Evolutionary conservation across 2,888 invertebrate species (phyloP).

Genomic region (Linhomoeus sp.): DNA sequence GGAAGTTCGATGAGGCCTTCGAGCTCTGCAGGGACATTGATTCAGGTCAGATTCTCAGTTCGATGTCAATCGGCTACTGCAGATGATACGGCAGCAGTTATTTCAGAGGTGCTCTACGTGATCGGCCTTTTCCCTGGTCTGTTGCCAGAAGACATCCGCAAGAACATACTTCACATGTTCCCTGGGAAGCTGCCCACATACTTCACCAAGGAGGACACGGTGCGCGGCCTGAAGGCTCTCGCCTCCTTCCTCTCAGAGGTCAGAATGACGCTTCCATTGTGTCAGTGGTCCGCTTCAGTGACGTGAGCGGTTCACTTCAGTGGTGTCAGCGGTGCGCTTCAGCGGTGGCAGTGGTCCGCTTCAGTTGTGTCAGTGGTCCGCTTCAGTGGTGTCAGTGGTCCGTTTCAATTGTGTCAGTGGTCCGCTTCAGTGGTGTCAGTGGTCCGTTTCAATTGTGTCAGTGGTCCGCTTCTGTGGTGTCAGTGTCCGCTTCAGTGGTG

Average conservation of each 20-base stretch:
- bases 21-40: slow-evolving; percentile 65
- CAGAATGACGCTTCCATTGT: slow-evolving; percentile 6
- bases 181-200: slow-evolving; percentile 34
- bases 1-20: slow-evolving; percentile 73
- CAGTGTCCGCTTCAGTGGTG: too few species aligned
- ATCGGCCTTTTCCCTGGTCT: slow-evolving; percentile 81
- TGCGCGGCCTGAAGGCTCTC: slow-evolving; percentile 59
- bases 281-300: too few species aligned
- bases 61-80: not conserved
- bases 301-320: slow-evolving; percentile 33
- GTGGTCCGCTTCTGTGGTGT: too few species aligned
- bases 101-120: slow-evolving; percentile 68
- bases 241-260: slow-evolving; percentile 69
- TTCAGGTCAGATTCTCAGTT: slow-evolving; percentile 37
- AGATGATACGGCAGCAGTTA: not conserved
- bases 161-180: slow-evolving; percentile 34
- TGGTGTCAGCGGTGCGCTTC: too few species aligned
- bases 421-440: not conserved
- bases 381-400: slow-evolving; percentile 15
- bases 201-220: slow-evolving; percentile 37
- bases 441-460: too few species aligned
- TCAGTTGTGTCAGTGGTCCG: too few species aligned
- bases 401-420: too few species aligned
- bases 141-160: slow-evolving; percentile 40
- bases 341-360: slow-evolving; percentile 41